These are phyloP conservation scores for Melipona beecheii DNA, from an alignment of 2,888 invertebrate species.

Conservation along the genomic window DNA sequence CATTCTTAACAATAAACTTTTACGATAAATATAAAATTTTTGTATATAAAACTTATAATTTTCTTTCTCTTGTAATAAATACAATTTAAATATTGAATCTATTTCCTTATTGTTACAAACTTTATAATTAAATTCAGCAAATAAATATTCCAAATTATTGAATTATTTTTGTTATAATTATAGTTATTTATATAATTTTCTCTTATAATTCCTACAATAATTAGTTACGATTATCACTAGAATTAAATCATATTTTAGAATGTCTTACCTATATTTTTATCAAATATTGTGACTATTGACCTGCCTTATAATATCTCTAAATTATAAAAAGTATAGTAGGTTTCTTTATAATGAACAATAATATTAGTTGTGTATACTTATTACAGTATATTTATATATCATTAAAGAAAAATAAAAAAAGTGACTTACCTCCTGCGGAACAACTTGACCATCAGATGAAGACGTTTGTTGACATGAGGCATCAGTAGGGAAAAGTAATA, in stretches of 20 bases:
- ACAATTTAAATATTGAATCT: no score
- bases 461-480: slow-evolving; percentile 74
- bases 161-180: neutral
- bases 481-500: slow-evolving; percentile 79
- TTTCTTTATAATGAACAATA: neutral
- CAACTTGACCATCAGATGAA: slow-evolving; percentile 76
- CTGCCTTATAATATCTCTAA: neutral
- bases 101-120: no score
- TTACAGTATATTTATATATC: neutral
- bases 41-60: no score
- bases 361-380: neutral
- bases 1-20: no score
- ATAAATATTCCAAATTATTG: no score
- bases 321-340: neutral
- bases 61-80: no score
- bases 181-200: neutral
- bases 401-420: neutral
- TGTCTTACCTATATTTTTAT: neutral
- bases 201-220: neutral
- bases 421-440: slow-evolving; percentile 79
- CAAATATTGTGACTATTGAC: neutral
- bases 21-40: no score
- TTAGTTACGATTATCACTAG: neutral
- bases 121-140: no score
- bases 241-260: neutral